Evolutionary conservation across 2,888 invertebrate genomes (phyloP).

Genomic region (Trimorus sp.): DNA sequence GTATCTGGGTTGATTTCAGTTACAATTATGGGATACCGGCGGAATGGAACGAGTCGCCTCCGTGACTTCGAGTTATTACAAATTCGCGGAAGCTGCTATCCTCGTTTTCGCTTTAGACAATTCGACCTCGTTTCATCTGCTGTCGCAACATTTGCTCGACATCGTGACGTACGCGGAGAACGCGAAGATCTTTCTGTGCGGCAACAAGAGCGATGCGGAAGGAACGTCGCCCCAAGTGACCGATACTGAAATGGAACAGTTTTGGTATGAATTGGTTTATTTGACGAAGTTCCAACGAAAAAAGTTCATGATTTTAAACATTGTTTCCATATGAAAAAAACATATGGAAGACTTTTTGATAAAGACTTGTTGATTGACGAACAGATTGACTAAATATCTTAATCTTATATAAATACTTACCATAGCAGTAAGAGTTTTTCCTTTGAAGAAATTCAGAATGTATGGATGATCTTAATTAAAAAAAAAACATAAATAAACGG

Average conservation of each 20-base stretch:
- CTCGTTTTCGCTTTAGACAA: slow-evolving; percentile 95
- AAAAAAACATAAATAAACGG: too few relatives aligned
- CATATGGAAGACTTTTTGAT: too few relatives aligned
- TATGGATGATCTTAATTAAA: too few relatives aligned
- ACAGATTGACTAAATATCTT: too few relatives aligned
- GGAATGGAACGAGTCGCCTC: slow-evolving; percentile 98
- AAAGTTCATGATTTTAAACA: too few relatives aligned
- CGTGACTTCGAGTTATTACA: slow-evolving; percentile 97
- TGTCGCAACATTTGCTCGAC: slow-evolving; percentile 95
- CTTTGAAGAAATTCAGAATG: too few relatives aligned
- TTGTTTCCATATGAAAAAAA: too few relatives aligned
- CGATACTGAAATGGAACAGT: slow-evolving; percentile 93
- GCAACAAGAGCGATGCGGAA: slow-evolving; percentile 94
- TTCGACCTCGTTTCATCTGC: slow-evolving; percentile 94
- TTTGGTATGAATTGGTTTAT: slow-evolving; percentile 84
- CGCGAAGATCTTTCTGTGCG: slow-evolving; percentile 97
- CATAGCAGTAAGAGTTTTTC: too few relatives aligned
- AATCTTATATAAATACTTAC: too few relatives aligned
- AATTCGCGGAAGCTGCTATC: slow-evolving; percentile 97
- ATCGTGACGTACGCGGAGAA: slow-evolving; percentile 97
- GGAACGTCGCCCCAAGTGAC: slow-evolving; percentile 89
- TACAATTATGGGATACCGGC: slow-evolving; percentile 98
- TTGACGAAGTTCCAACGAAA: too few relatives aligned
- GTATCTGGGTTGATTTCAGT: slow-evolving; percentile 82
- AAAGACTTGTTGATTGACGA: too few relatives aligned